phyloP scores from a whole-genome alignment of 2,888 invertebrate species.

The Pharmacophagus antenor region DNA sequence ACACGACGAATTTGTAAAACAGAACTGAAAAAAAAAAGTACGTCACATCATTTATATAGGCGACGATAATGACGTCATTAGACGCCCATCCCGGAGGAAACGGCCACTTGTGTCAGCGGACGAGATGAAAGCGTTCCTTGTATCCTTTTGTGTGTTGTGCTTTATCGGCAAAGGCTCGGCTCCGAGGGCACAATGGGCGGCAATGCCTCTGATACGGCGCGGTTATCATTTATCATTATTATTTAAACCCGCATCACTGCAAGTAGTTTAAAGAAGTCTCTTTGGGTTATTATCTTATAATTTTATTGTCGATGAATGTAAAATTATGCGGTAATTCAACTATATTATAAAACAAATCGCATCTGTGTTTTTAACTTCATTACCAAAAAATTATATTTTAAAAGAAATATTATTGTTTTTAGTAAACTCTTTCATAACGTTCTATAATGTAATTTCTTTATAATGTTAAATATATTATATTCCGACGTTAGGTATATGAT shows the following conservation, averaged over 20 bases:
- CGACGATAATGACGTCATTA: conserved; percentile 29
- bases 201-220: conserved; percentile 4
- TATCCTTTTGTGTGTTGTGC: conserved; percentile 39
- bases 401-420: too few species aligned
- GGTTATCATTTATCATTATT: conserved; percentile 20
- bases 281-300: background rate
- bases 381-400: too few species aligned
- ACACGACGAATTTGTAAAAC: background rate
- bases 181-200: conserved; percentile 40
- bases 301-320: background rate
- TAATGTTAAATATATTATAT: too few species aligned
- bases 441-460: too few species aligned
- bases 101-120: conserved; percentile 26
- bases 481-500: too few species aligned
- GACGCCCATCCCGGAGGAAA: conserved; percentile 32
- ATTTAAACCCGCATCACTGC: conserved; percentile 11
- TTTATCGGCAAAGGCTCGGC: conserved; percentile 39
- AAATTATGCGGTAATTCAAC: background rate
- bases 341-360: background rate
- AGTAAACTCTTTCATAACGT: too few species aligned
- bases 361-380: too few species aligned
- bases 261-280: background rate
- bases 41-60: conserved; percentile 19
- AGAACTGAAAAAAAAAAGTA: conserved; percentile 15
- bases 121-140: conserved; percentile 41